Percentiles rank a stretch among this genome's conserved stretches.
These are phyloP conservation scores for roundworm (Caenorhabditis elegans) DNA, from an alignment of 1,140 invertebrate species.

Conservation along the genomic window DNA sequence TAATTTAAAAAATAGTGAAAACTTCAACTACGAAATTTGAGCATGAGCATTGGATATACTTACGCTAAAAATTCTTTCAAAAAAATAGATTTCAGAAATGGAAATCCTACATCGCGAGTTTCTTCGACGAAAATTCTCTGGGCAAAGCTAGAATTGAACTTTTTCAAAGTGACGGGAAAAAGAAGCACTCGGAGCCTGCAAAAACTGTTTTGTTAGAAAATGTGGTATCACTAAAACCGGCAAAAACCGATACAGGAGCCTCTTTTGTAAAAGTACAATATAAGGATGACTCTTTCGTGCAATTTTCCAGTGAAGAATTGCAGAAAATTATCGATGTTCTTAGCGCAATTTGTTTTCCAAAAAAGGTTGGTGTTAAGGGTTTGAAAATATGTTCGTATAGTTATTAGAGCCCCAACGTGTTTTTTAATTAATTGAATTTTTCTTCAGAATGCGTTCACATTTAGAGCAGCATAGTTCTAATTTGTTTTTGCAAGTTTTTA, in stretches of 20 bases:
- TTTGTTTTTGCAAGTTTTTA: too few species aligned
- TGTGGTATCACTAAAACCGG: not conserved
- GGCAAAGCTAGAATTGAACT: constrained; percentile 20
- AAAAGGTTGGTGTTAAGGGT: not conserved
- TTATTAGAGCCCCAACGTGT: too few species aligned
- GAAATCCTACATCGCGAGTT: constrained; percentile 1
- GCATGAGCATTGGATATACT: too few species aligned
- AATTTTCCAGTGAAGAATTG: constrained; percentile 9
- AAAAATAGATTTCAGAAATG: not conserved
- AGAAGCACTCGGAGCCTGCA: not conserved
- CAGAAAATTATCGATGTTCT: not conserved
- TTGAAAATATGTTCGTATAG: too few species aligned
- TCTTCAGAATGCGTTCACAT: too few species aligned
- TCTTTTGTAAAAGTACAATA: not conserved
- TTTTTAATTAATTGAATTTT: too few species aligned
- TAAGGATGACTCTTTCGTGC: not conserved
- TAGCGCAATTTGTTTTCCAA: not conserved
- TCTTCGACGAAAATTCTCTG: not conserved
- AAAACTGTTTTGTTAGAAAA: constrained; percentile 18
- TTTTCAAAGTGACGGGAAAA: constrained; percentile 17
- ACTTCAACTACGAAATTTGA: too few species aligned
- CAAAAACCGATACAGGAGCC: not conserved
- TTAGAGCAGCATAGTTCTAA: too few species aligned
- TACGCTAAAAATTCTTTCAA: too few species aligned
- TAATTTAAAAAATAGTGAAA: too few species aligned